These are phyloP conservation scores for Agelas oroides DNA, from an alignment of 37 sponge, comb jelly and placozoan species.

Conservation along the genomic window DNA sequence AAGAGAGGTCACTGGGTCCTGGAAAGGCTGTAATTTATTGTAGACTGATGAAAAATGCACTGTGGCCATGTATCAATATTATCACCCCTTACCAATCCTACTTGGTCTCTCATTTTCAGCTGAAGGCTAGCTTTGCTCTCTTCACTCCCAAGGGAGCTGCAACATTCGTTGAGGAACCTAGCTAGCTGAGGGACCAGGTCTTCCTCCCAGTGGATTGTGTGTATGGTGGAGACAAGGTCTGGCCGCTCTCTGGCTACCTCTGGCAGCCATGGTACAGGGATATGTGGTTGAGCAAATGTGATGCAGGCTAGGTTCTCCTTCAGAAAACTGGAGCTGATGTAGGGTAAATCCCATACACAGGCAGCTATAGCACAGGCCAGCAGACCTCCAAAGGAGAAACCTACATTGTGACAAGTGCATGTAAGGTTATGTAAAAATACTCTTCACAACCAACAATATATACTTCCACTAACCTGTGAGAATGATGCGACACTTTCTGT, in stretches of 20 bases:
- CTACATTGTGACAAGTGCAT: background rate
- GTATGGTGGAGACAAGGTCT: background rate
- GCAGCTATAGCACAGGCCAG: conserved; percentile 3
- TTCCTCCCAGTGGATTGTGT: background rate
- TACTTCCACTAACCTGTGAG: conserved; percentile 41
- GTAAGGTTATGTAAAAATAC: background rate
- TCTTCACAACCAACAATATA: no score
- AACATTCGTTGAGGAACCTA: background rate
- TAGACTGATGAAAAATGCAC: no score
- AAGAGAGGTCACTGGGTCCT: background rate
- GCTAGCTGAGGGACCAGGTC: background rate
- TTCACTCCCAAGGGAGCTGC: background rate
- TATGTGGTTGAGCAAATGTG: conserved; percentile 15
- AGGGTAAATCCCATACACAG: background rate
- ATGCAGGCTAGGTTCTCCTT: background rate
- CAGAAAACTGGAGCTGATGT: background rate
- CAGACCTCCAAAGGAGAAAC: conserved; percentile 19
- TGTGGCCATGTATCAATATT: no score
- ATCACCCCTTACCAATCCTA: background rate
- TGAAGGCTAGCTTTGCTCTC: background rate
- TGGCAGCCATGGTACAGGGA: background rate
- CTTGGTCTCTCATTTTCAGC: background rate
- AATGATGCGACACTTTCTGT: conserved; percentile 15
- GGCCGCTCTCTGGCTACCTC: background rate
- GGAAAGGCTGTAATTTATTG: background rate